Conservation (phyloP, 2,888 invertebrate species). For the Gandaritis pyraliata region DNA sequence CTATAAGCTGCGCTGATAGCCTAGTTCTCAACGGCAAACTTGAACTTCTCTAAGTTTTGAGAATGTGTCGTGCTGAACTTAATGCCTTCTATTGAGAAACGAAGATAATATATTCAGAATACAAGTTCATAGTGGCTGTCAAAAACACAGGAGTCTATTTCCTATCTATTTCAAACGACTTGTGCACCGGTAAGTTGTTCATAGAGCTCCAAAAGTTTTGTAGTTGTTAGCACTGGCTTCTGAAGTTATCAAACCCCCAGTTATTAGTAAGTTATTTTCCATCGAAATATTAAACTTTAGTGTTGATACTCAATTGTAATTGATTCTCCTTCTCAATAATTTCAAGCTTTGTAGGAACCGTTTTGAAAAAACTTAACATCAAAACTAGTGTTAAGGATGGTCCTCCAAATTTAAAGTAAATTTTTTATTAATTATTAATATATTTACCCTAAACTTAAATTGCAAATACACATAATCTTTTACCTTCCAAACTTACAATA, state of each 20-base stretch:
- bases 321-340: too few species aligned
- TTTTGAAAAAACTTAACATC: too few species aligned
- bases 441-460: background rate
- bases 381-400: too few species aligned
- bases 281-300: too few species aligned
- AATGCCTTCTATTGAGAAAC: constrained; percentile 58
- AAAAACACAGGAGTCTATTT: constrained; percentile 38
- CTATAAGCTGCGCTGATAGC: constrained; percentile 57
- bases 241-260: background rate
- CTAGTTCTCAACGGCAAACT: constrained; percentile 65
- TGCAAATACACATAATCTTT: background rate
- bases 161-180: constrained; percentile 28
- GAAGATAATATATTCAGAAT: constrained; percentile 57
- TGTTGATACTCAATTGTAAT: too few species aligned
- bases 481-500: too few species aligned
- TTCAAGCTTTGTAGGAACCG: too few species aligned
- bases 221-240: background rate
- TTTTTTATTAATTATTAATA: too few species aligned
- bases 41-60: constrained; percentile 59
- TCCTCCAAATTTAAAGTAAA: too few species aligned
- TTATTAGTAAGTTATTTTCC: too few species aligned
- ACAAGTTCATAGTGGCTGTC: constrained; percentile 43
- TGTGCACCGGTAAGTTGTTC: constrained; percentile 16
- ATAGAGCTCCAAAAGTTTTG: constrained; percentile 15
- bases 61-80: constrained; percentile 65